Percentiles rank a stretch among this genome's conserved stretches.
phyloP scores from a whole-genome alignment of 2,888 invertebrate species.

The Caenorhabditis sp. region DNA sequence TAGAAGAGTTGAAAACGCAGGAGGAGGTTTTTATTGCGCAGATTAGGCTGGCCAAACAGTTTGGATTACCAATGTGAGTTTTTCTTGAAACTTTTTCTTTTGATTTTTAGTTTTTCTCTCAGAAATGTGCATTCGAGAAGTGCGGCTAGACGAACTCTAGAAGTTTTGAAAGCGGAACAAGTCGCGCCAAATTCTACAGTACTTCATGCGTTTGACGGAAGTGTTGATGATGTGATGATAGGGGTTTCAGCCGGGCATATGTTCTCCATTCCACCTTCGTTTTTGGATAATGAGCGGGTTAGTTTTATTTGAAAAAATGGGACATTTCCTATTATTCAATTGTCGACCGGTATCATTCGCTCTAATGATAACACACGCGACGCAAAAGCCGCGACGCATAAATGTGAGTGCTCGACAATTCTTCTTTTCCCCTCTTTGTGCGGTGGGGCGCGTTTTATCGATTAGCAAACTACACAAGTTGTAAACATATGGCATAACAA shows the following conservation, averaged over 20 bases:
- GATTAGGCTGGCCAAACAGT: constrained; percentile 64
- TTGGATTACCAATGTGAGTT: constrained; percentile 56
- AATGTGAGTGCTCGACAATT: no score
- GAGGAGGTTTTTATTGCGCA: constrained; percentile 71
- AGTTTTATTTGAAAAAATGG: no score
- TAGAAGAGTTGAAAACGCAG: constrained; percentile 71
- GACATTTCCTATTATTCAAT: no score
- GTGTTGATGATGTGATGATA: constrained; percentile 70
- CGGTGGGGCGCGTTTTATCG: no score
- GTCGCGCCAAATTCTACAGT: constrained; percentile 62
- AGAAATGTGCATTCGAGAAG: constrained; percentile 74
- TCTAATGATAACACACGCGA: no score
- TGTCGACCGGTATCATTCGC: no score
- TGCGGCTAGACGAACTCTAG: constrained; percentile 72
- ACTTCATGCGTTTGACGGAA: constrained; percentile 73
- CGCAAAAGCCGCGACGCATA: no score
- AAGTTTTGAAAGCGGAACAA: constrained; percentile 69
- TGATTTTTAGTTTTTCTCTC: constrained; percentile 18
- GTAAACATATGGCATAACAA: no score
- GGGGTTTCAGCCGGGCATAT: constrained; percentile 72
- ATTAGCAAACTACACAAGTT: no score
- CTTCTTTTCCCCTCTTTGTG: no score
- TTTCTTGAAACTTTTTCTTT: background rate
- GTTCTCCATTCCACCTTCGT: constrained; percentile 73
- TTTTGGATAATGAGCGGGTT: constrained; percentile 38